Percentiles rank a stretch among this genome's conserved stretches.
Conservation (phyloP, 1,140 invertebrate genomes). For the Leucophenga varia region DNA sequence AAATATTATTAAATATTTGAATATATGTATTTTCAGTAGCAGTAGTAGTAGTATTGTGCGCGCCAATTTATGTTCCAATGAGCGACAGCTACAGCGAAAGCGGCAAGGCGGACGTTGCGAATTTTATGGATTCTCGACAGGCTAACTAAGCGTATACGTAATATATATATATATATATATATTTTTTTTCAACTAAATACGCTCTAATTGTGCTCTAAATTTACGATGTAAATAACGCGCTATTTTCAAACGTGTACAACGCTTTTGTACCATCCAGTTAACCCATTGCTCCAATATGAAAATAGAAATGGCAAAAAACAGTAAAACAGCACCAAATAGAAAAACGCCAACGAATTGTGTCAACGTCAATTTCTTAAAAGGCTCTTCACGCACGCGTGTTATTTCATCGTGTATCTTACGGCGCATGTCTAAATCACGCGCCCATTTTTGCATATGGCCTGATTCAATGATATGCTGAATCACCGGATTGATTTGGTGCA, state of each 20-base stretch:
- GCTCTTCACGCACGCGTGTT: slow-evolving; percentile 26
- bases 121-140: slow-evolving; percentile 3
- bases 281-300: slow-evolving; percentile 26
- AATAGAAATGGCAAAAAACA: slow-evolving; percentile 23
- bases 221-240: slow-evolving; percentile 23
- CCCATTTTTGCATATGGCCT: slow-evolving; percentile 53
- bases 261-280: slow-evolving; percentile 16
- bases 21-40: slow-evolving; percentile 13
- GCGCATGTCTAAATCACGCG: slow-evolving; percentile 39
- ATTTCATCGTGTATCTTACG: slow-evolving; percentile 43
- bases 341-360: slow-evolving; percentile 37
- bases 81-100: background rate
- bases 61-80: slow-evolving; percentile 4
- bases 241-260: slow-evolving; percentile 18
- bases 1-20: slow-evolving; percentile 29
- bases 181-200: too few relatives aligned
- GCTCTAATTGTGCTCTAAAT: slow-evolving; percentile 6
- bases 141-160: slow-evolving; percentile 21
- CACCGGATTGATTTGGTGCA: slow-evolving; percentile 44
- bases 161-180: slow-evolving; percentile 1
- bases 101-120: background rate
- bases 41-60: slow-evolving; percentile 20
- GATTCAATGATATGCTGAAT: slow-evolving; percentile 51
- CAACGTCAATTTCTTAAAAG: slow-evolving; percentile 33
- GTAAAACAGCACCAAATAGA: slow-evolving; percentile 22